Evolutionary conservation across 2,888 invertebrate genomes (phyloP), one percentile per base, ranked within the genome.

Genomic region (Halictus ligatus): DNA sequence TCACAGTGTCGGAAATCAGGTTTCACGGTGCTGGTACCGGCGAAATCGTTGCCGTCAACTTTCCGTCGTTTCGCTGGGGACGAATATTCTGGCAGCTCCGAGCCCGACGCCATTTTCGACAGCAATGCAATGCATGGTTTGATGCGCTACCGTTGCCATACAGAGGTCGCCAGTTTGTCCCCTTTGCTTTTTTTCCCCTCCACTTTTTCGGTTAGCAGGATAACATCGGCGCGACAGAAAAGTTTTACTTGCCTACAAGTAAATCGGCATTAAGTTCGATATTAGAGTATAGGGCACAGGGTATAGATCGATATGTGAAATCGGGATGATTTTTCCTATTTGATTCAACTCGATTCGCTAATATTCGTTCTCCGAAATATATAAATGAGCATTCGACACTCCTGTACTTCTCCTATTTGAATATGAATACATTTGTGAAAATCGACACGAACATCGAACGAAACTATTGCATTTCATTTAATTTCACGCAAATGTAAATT

Each of bases 101-200:
- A 92, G 90, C 94, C 91, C 91, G 95, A 95, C 95, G 95, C 95
- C 95, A 95, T 95, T 94, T 95, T 95, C 93, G 89, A 93, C 94
- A 94, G 93, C 93, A 94, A 94, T 94, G 94, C 92, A 92, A 90
- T 81, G 85, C 89, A 85, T 91, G 91, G 90, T 91, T 89, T 89
- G 78, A 75, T 89, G 83, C 80, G 80, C 87, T 78, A 85, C 90
- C 91, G 90, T 89, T 85, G 73, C 86, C 75, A 81, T 84, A 77
- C 77, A 91, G 93, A 91, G 91, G 93, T 89, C 92, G 91, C 90
- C 40, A 35, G 35, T 72, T 69, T 75, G 83, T 78, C 64, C 64
- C 58, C 46, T 76, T 35, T 64, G 12, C 8, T 29, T 6, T 29
- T n/a, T 75, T 78, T 72, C 80, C 87, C 84, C 81, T 67, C 77